These are phyloP conservation scores for Tachina lurida DNA, from an alignment of 2,888 invertebrate genomes.

Conservation along the genomic window DNA sequence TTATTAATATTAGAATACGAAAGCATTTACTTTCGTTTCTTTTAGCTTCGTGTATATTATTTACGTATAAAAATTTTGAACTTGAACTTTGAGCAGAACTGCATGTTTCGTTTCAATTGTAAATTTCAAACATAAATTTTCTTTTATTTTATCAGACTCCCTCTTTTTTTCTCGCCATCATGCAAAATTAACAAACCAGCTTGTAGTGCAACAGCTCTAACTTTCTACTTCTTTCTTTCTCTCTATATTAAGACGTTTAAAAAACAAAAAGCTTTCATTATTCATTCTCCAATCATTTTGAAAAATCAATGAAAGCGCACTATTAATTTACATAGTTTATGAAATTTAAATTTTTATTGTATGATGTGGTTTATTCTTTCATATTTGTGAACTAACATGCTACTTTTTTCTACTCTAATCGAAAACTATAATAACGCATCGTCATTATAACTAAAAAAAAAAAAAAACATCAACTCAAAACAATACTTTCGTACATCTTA, in stretches of 20 bases:
- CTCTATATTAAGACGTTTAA: neutral
- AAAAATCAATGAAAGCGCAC: slow-evolving; percentile 36
- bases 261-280: slow-evolving; percentile 29
- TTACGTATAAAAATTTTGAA: too few species aligned
- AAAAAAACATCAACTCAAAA: slow-evolving; percentile 49
- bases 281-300: slow-evolving; percentile 19
- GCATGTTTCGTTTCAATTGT: slow-evolving; percentile 52
- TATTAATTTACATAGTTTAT: neutral
- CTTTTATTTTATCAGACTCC: neutral
- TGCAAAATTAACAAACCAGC: neutral
- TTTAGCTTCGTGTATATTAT: too few species aligned
- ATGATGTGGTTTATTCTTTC: slow-evolving; percentile 71
- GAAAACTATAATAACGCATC: slow-evolving; percentile 59
- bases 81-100: too few species aligned
- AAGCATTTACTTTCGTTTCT: too few species aligned
- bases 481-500: slow-evolving; percentile 67
- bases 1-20: too few species aligned
- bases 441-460: slow-evolving; percentile 58
- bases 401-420: slow-evolving; percentile 65
- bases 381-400: slow-evolving; percentile 73
- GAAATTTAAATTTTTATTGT: slow-evolving; percentile 8
- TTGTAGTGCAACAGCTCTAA: slow-evolving; percentile 50
- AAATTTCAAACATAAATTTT: slow-evolving; percentile 58
- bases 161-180: neutral
- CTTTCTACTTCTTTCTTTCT: neutral